Evolutionary conservation across 2,888 invertebrate species (phyloP), one percentile per base, ranked within the genome.

Genomic region (Labia minor): DNA sequence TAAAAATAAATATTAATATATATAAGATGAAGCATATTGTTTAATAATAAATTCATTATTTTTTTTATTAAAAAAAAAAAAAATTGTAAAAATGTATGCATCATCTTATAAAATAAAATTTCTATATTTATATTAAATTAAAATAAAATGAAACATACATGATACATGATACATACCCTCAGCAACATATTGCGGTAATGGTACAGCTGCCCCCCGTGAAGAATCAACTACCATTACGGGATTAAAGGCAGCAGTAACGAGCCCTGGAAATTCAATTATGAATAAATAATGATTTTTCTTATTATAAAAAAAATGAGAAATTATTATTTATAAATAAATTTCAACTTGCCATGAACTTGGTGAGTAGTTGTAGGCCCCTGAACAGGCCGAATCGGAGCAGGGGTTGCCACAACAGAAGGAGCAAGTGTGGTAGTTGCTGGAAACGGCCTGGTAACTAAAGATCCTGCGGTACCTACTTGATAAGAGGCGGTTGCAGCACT

Each of bases 161-260:
- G 2, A 49, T n/a, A n/a, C n/a, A n/a, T n/a, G n/a, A n/a, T n/a
- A n/a, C n/a, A 49, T 69, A 67, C 70, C 70, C 66, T 70, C 70
- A n/a, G 68, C 66, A n/a, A 69, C 66, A 26, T 65, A 71, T 8
- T 69, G 65, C 19, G 69, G 71, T 1, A 69, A 66, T 8, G 70
- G 70, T 63, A 70, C 62, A 11, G 69, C 21, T 10, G 69, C 37
- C 33, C 65, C 65, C 63, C 71, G 65, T 18, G 69, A 66, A 10
- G 69, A 67, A 63, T 71, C 71, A 21, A 71, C 69, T 26, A 71
- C 70, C 71, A 71, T 70, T 18, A 71, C 70, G 11, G 71, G 71
- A 64, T 70, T 71, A 67, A 71, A 71, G 19, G 69, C 66, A 14
- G 70, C 68, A 16, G 71, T 67, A 62, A 70, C 70, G 63, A 70